Base-by-base conservation (phyloP, 2,113 vertebrate species). In the Haemorhous mexicanus region DNA sequence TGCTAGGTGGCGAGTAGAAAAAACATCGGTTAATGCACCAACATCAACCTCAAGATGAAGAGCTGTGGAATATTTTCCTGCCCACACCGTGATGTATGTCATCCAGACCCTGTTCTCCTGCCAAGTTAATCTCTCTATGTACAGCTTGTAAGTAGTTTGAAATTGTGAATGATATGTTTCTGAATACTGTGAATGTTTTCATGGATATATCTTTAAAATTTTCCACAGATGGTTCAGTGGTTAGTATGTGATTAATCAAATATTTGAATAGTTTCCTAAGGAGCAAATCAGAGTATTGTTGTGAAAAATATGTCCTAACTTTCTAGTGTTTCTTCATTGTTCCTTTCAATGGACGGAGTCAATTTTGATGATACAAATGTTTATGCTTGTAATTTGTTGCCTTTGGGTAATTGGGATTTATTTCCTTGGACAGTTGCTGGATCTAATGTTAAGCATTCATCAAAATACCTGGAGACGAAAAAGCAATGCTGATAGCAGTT, bases 401-500 rank as follows among this genome's bases (percentile, higher is more conserved):
- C 53, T 76, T 76, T 43, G 6, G 8, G 46, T 73, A 7, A 5
- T 0, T 89, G 37, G 46, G 59, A 69, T 86, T 89, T 73, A 66
- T 89, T 76, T 92, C 67, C 55, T 52, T 19, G 24, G 27, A 19
- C 0, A 1, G 79, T 74, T 83, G 27, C 37, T 79, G 44, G 13
- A 39, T 72, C 44, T 85, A 64, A 27, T 28, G 19, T 47, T 85
- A 64, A 73, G n/a, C 16, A 9, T 58, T n/a, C 37, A 43, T 43
- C 50, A 41, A 13, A 89, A 79, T 73, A 76, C 37, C 68, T 16
- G 39, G 7, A 4, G 6, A 76, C 11, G 19, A 85, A 23, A 1
- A 5, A 68, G 16, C 70, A 83, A 6, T 23, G 24, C 37, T 0
- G 0, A 55, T 39, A 53, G 24, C 0, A 0, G 21, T 50, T 76